Base-by-base conservation (phyloP, 2,113 vertebrate species). In the Pongo pygmaeus region DNA sequence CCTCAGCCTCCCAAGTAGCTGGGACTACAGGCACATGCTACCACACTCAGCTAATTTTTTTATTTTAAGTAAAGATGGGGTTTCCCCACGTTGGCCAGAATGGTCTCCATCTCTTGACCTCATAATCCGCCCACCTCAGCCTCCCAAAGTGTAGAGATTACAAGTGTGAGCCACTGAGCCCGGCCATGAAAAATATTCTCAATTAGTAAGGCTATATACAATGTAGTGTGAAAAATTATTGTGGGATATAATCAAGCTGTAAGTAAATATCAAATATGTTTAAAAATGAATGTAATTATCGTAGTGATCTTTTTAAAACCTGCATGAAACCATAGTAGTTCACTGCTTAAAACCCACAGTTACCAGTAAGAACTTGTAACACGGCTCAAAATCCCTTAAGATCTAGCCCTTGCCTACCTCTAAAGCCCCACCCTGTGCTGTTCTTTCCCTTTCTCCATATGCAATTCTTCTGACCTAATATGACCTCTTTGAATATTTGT, bases 191-290 rank as follows among this genome's bases (percentile, higher is more conserved):
- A 80, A 94, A 64, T 79, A 40, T 57, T 85, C 20, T 75, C 80
- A 85, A 69, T 2, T 20, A 75, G 20, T 75, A 84, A 7, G 7
- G 6, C 4, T 48, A 57, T 20, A 59, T 18, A 80, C 20, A 70
- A 83, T 52, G 1, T 18, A 43, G 13, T 38, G 30, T 32, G 38
- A 78, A 91, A 91, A 84, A 38, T 13, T 61, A 72, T 14, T 78
- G 12, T 92, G 46, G 13, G 4, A 89, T 69, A 83, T 69, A 67
- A 74, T 40, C 4, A 92, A 30, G 10, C 4, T 87, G 14, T 72
- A 88, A 93, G 25, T 23, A 94, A 77, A 4, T 22, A 57, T 43
- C n/a, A 79, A 72, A 27, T 30, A 74, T 94, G 91, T 81, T 84
- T 35, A 11, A 9, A 67, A 83, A 46, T 91, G 7, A 84, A 83